These are phyloP conservation scores for Brachyptera risi DNA, from an alignment of 2,888 invertebrate species.

Conservation along the genomic window DNA sequence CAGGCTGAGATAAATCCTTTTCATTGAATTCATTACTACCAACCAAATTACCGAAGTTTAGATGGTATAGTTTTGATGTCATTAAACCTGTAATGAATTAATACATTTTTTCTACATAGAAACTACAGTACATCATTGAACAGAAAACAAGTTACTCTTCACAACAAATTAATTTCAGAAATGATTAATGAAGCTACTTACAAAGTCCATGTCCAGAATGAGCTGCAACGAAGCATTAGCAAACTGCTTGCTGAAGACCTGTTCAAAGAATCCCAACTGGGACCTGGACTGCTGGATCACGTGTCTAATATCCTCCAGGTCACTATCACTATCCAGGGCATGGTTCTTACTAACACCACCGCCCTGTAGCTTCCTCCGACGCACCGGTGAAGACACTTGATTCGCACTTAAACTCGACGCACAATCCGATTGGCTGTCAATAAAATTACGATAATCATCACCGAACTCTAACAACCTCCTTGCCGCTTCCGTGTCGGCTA, in stretches of 20 bases:
- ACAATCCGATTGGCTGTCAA: conserved; percentile 87
- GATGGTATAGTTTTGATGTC: too few relatives aligned
- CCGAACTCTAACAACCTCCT: conserved; percentile 79
- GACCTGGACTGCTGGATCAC: conserved; percentile 59
- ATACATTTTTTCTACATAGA: background rate
- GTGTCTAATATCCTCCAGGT: conserved; percentile 60
- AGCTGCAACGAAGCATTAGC: conserved; percentile 39
- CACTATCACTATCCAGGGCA: conserved; percentile 57
- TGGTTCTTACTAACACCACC: conserved; percentile 34
- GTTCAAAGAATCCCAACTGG: conserved; percentile 59
- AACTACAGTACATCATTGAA: background rate
- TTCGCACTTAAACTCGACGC: conserved; percentile 52
- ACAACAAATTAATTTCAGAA: too few relatives aligned
- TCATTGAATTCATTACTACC: too few relatives aligned
- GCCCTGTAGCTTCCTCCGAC: conserved; percentile 17
- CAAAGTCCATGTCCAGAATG: conserved; percentile 28
- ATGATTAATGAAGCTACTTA: too few relatives aligned
- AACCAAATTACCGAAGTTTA: too few relatives aligned
- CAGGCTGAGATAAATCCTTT: too few relatives aligned
- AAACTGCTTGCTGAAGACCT: conserved; percentile 51
- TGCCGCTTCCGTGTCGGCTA: conserved; percentile 79
- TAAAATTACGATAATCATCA: conserved; percentile 83
- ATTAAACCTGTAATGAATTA: too few relatives aligned
- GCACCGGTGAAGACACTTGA: conserved; percentile 16
- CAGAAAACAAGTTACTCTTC: too few relatives aligned